Evolutionary conservation across 2,888 invertebrate genomes (phyloP).

Genomic region (Uloborus plumipes): DNA sequence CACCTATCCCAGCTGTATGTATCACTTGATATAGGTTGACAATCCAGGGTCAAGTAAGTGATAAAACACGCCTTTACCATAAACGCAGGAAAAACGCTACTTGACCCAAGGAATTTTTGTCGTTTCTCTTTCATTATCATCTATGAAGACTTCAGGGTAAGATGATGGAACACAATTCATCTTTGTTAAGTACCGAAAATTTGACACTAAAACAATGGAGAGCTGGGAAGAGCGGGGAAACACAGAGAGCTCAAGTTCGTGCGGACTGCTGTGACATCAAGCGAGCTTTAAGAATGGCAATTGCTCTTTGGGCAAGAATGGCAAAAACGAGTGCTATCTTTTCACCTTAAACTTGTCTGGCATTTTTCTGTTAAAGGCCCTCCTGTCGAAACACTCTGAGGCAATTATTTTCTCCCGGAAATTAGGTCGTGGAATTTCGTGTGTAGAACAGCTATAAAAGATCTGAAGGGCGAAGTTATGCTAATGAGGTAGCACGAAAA

Average conservation of each 20-base stretch:
- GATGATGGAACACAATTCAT: conserved; percentile 38
- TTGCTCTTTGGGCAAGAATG: neutral
- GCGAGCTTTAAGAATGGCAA: conserved; percentile 22
- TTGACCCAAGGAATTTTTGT: conserved; percentile 47
- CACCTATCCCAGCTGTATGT: conserved; percentile 12
- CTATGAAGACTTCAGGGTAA: conserved; percentile 15
- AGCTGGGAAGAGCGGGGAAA: conserved; percentile 25
- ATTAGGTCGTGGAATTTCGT: no score
- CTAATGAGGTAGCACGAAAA: no score
- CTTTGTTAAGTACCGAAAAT: conserved; percentile 18
- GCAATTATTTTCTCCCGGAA: no score
- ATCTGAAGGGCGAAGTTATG: no score
- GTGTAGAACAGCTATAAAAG: no score
- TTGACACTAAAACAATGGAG: conserved; percentile 52
- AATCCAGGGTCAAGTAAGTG: conserved; percentile 41
- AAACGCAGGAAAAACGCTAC: conserved; percentile 15
- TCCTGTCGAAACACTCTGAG: no score
- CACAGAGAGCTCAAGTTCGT: conserved; percentile 19
- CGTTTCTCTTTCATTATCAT: conserved; percentile 37
- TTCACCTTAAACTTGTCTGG: no score
- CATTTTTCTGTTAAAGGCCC: no score
- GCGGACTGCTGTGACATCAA: conserved; percentile 16
- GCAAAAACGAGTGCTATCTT: no score
- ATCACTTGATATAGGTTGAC: conserved; percentile 39
- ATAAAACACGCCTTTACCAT: conserved; percentile 43